Percentiles rank a stretch among this genome's conserved stretches.
These are phyloP conservation scores for Lutjanus argentimaculatus DNA, from an alignment of 2,797 vertebrate genomes.

Conservation along the genomic window DNA sequence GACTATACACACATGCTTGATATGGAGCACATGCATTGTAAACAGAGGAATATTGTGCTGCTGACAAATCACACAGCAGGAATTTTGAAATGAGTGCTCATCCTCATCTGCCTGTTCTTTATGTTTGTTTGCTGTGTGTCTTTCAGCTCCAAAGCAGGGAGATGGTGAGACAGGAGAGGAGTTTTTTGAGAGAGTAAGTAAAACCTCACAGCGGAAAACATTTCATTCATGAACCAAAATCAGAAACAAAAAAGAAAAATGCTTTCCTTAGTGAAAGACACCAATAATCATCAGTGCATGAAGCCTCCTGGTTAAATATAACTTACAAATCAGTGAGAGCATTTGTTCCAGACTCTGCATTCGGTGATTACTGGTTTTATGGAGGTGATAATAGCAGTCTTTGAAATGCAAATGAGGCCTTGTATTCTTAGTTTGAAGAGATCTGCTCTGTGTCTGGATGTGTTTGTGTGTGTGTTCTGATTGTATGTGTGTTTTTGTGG, in stretches of 20 bases:
- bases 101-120: slow-evolving; percentile 11
- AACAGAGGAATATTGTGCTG: slow-evolving; percentile 29
- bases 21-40: slow-evolving; percentile 23
- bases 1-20: slow-evolving; percentile 45
- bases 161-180: slow-evolving; percentile 81
- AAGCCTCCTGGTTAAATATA: slow-evolving; percentile 30
- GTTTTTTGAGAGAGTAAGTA: slow-evolving; percentile 87
- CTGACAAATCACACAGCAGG: slow-evolving; percentile 30
- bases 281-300: slow-evolving; percentile 24
- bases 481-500: slow-evolving; percentile 30
- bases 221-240: slow-evolving; percentile 13
- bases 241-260: slow-evolving; percentile 14
- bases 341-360: slow-evolving; percentile 53
- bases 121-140: slow-evolving; percentile 31
- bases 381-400: slow-evolving; percentile 63
- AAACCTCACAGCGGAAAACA: slow-evolving; percentile 10
- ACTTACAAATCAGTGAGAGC: slow-evolving; percentile 37
- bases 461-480: slow-evolving; percentile 40
- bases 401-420: slow-evolving; percentile 81
- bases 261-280: slow-evolving; percentile 31
- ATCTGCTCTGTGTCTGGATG: slow-evolving; percentile 50
- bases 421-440: slow-evolving; percentile 64
- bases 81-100: background rate
- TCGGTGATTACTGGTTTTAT: slow-evolving; percentile 66
- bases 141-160: slow-evolving; percentile 79